These are phyloP conservation scores for Oscheius sp. DNA, from an alignment of 1,140 invertebrate species.

Conservation along the genomic window DNA sequence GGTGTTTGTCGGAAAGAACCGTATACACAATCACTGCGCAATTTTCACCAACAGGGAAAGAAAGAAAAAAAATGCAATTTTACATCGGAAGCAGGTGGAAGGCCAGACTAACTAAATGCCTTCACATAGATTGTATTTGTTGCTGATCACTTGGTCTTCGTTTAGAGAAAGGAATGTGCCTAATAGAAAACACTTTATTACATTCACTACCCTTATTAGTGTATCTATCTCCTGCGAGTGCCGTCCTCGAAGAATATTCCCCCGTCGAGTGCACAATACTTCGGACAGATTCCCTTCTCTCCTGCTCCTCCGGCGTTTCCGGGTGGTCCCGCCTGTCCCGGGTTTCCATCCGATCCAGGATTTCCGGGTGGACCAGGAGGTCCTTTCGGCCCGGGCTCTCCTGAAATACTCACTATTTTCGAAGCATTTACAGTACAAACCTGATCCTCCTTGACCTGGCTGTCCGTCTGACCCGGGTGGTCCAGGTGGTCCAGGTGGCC, in stretches of 20 bases:
- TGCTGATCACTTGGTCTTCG: no score
- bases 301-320: conserved; percentile 15
- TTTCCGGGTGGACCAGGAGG: conserved; percentile 18
- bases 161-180: no score
- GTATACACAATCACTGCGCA: no score
- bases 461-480: conserved; percentile 7
- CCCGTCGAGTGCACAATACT: conserved; percentile 40
- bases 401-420: no score
- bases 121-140: no score
- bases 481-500: conserved; percentile 18
- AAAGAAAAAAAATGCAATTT: no score
- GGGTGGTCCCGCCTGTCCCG: conserved; percentile 30
- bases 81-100: no score
- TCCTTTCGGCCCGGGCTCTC: conserved; percentile 19
- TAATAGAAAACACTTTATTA: no score
- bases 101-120: no score
- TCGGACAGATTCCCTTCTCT: conserved; percentile 39
- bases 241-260: conserved; percentile 43
- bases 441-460: conserved; percentile 3
- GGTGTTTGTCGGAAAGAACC: no score
- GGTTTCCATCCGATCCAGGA: conserved; percentile 24
- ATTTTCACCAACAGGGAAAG: no score
- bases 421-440: conserved; percentile 2
- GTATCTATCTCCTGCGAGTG: conserved; percentile 10
- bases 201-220: no score